Base-by-base conservation (phyloP, 2,888 invertebrate genomes). In the Drosophila helvetica region DNA sequence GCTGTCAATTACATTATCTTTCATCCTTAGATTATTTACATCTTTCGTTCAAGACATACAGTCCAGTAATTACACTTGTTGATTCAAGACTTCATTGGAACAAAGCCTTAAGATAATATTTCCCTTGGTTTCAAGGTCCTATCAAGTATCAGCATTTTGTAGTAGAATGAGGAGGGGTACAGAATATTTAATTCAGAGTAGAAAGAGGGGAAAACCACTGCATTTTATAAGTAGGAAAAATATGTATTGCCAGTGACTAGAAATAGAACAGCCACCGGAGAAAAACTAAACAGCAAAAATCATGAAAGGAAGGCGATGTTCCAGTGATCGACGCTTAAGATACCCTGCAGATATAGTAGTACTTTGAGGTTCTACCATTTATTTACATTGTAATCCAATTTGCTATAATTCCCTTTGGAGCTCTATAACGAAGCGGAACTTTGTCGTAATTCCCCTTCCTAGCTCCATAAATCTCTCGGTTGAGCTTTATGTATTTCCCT, bases 381-480 rank as follows among this genome's bases (percentile, higher is more conserved):
- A 22, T 22, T 22, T 22, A 0, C 5, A 1, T 5, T 1, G 22
- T 22, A 5, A 22, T 27, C 7, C 0, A 25, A 6, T 25, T 25
- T 25, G 25, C 6, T 25, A 6, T 7, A 8, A 27, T 2, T 27
- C 27, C 27, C 8, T 2, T 27, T 7, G 27, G 2, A 27, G 8
- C 8, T 27, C 10, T 3, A 38, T n/a, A 6, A 7, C 2, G n/a
- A 30, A 30, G n/a, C 4, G 15, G 12, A 60, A 45, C 18, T 59
- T 45, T 56, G 19, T 33, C 56, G 45, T 45, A 17, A 17, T 19
- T 60, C 15, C 19, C 38, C 58, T 18, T 27, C 58, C 38, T 18
- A 33, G 8, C 45, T 12, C 9, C 45, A 45, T 38, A 22, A 64
- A 30, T 43, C 42, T 52, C 10, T 18, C 7, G 10, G 6, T 22